Evolutionary conservation across 2,113 vertebrate species (phyloP), one percentile per base, ranked within the genome.

Genomic region (Pterophyllum scalare): DNA sequence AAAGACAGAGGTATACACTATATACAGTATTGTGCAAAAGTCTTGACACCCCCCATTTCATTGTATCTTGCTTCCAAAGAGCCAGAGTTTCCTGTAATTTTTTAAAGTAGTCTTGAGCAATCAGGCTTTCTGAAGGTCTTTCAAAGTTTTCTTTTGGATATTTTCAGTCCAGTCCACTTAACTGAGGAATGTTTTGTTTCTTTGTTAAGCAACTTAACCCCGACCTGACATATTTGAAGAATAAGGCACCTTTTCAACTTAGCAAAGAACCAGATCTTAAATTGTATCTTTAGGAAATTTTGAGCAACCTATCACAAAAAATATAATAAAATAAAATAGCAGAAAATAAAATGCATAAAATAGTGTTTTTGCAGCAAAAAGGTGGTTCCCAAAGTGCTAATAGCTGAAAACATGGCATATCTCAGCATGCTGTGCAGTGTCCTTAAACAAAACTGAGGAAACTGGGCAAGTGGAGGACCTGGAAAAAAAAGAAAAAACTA

Each of bases 1-100:
- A 77, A 95, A 83, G 84, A 85, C 75, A 0, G 93, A 78, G 93
- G 98, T 94, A 90, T 22, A 31, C 1, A 97, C 93, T 20, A 26
- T 10, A 14, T 46, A 15, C 15, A 67, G 17, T 46, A 46, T 22
- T 7, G 17, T 46, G 38, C 10, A 67, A 67, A 46, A 26, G 35
- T 67, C 3, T 46, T 26, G 46, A 67, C 38, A 24, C 22, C 43
- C 38, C 62, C 26, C 26, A 26, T 67, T 67, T 67, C 8, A 46
- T 67, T 46, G 46, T 9, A 10, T 67, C 15, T 67, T 67, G 64
- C 64, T 67, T 46, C 64, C 40, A 15, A 35, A 24, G 38, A 46
- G 64, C 46, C 38, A 26, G 17, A 46, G 17, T 5, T 11, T 67
- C 24, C 3, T 3, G 38, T 46, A 46, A 11, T 67, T 64, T 64